A percentile compares a stretch with the other conserved stretches of the same genome.
Evolutionary conservation across 1,140 invertebrate species (phyloP).

Genomic region (Polyergus mexicanus): DNA sequence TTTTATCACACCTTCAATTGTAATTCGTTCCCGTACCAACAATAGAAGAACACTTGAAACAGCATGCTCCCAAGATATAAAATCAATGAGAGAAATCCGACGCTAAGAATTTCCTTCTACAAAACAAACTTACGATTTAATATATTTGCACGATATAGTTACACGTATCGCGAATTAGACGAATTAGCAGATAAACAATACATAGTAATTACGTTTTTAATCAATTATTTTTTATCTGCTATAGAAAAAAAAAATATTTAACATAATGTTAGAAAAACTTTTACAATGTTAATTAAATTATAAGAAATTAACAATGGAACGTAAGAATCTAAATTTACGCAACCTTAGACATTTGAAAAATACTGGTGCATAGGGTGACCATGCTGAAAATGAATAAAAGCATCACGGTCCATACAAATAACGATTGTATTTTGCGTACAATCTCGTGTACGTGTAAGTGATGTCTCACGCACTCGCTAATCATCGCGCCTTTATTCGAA

Average conservation of each 20-base stretch:
- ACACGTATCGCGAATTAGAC: background rate
- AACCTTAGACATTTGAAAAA: slow-evolving; percentile 64
- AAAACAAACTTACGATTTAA: slow-evolving; percentile 17
- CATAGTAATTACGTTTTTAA: background rate
- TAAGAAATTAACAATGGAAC: background rate
- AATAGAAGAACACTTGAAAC: slow-evolving; percentile 65
- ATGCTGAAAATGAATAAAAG: slow-evolving; percentile 60
- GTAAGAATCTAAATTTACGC: background rate
- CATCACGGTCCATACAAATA: slow-evolving; percentile 61
- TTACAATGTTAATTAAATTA: background rate
- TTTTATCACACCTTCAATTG: slow-evolving; percentile 42
- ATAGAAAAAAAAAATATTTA: background rate
- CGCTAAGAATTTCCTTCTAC: slow-evolving; percentile 41
- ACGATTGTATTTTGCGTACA: slow-evolving; percentile 50
- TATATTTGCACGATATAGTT: background rate
- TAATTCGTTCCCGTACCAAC: slow-evolving; percentile 71
- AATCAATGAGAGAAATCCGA: slow-evolving; percentile 49
- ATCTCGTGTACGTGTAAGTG: slow-evolving; percentile 49
- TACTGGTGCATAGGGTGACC: slow-evolving; percentile 62
- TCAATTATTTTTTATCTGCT: background rate
- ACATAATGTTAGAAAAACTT: slow-evolving; percentile 11
- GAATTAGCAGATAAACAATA: background rate
- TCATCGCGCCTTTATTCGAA: background rate
- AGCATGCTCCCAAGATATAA: slow-evolving; percentile 59
- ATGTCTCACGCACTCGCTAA: slow-evolving; percentile 53